Base-by-base conservation (phyloP, 2,888 invertebrate species). In the Hypselothyrea guttata region DNA sequence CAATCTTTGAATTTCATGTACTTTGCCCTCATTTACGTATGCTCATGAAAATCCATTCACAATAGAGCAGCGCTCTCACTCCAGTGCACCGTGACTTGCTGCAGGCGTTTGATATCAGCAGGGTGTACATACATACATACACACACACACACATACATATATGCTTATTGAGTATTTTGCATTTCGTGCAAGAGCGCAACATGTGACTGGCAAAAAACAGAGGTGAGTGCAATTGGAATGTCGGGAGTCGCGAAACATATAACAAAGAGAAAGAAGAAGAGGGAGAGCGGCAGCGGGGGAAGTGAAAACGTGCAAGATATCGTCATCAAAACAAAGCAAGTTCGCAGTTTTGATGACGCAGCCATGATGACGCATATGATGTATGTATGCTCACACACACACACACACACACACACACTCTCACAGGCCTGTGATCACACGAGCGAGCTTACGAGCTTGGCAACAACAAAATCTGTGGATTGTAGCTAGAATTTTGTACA, bases 401-500 rank as follows among this genome's bases (percentile, higher is more conserved):
- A 40, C 13, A 30, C 13, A 35, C 15, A 31, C 46, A 57, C 27
- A 44, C 28, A 15, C 8, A 9, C 13, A 8, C 13, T 44, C 30
- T 28, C 12, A 41, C 22, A 31, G 16, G 15, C 42, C 9, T 34
- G 8, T 13, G 18, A 44, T 60, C 41, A 40, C 44, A 7, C 52
- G 60, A 52, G 60, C n/a, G n/a, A 71, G 68, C 68, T 48, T 62
- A 56, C 77, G 77, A 76, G 81, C 75, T 71, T 76, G 64, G 64
- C 82, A 76, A 76, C 75, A 81, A 81, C 75, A 76, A 76, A 69
- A 57, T 69, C 68, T 47, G 51, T 37, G n/a, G n/a, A 22, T 12
- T 1, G 33, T 22, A 12, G 47, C 53, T 56, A 69, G 49, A 53
- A 53, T 61, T 65, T 67, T 51, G 35, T 41, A 38, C 55, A 51